These are phyloP conservation scores for Apis cerana DNA, from an alignment of 1,140 invertebrate species.

Conservation along the genomic window DNA sequence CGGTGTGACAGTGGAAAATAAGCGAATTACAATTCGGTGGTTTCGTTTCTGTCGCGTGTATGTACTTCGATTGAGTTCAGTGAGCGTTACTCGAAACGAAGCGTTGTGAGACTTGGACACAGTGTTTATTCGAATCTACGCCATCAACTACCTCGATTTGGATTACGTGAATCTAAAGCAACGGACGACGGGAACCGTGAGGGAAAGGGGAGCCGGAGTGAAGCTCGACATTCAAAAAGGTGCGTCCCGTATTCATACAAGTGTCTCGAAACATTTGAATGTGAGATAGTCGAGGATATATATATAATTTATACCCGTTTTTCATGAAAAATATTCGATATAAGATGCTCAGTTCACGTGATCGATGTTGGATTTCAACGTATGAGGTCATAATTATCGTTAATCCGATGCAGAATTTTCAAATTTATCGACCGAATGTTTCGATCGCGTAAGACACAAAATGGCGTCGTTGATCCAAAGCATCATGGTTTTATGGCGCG, in stretches of 20 bases:
- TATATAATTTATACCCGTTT: neutral
- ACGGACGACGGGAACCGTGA: neutral
- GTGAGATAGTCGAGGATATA: neutral
- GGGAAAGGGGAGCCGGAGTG: neutral
- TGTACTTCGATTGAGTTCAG: slow-evolving; percentile 26
- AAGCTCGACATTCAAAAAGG: slow-evolving; percentile 22
- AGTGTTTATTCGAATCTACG: neutral
- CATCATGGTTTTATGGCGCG: neutral
- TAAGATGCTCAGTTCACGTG: neutral
- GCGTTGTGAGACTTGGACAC: slow-evolving; percentile 27
- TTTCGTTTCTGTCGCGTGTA: neutral
- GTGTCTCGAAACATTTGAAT: neutral
- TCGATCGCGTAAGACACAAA: slow-evolving; percentile 49
- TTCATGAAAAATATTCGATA: neutral
- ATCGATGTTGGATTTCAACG: neutral
- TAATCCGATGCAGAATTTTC: neutral
- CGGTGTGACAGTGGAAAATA: slow-evolving; percentile 30
- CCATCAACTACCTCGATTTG: slow-evolving; percentile 14
- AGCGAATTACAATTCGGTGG: neutral
- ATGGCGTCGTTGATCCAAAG: slow-evolving; percentile 45
- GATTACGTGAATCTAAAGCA: slow-evolving; percentile 39
- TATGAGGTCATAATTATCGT: neutral
- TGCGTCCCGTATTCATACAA: slow-evolving; percentile 14
- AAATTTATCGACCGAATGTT: slow-evolving; percentile 6
- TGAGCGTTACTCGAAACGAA: neutral